phyloP scores from a whole-genome alignment of 2,797 vertebrate genomes.

The Melanotaenia nigrans region DNA sequence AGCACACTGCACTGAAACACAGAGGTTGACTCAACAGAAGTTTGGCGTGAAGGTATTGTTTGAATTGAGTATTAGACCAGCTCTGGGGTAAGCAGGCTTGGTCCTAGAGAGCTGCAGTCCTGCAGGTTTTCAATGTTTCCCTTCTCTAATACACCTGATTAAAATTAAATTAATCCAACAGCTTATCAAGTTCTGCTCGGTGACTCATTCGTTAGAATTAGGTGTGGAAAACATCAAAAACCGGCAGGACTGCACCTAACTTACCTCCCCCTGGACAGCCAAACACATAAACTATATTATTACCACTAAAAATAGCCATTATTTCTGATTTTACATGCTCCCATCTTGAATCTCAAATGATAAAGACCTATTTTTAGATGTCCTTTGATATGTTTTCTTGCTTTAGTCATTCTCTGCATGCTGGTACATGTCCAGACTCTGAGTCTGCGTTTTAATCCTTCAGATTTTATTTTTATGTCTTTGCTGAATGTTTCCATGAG shows the following conservation, averaged over 20 bases:
- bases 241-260: background rate
- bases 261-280: background rate
- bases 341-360: background rate
- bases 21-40: background rate
- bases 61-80: background rate
- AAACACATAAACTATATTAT: background rate
- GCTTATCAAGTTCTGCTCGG: background rate
- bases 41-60: background rate
- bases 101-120: background rate
- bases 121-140: background rate
- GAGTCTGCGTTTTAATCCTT: conserved; percentile 17
- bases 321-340: background rate
- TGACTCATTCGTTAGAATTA: background rate
- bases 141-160: background rate
- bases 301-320: background rate
- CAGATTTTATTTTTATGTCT: background rate
- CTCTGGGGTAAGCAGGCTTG: too few relatives aligned
- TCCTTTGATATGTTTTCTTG: background rate
- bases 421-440: background rate
- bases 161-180: background rate
- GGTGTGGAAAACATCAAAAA: background rate
- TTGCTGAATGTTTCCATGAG: background rate
- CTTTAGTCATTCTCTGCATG: background rate
- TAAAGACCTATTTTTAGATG: background rate
- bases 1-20: background rate